phyloP scores from a whole-genome alignment of 1,140 invertebrate species.

The Ladona fulva region DNA sequence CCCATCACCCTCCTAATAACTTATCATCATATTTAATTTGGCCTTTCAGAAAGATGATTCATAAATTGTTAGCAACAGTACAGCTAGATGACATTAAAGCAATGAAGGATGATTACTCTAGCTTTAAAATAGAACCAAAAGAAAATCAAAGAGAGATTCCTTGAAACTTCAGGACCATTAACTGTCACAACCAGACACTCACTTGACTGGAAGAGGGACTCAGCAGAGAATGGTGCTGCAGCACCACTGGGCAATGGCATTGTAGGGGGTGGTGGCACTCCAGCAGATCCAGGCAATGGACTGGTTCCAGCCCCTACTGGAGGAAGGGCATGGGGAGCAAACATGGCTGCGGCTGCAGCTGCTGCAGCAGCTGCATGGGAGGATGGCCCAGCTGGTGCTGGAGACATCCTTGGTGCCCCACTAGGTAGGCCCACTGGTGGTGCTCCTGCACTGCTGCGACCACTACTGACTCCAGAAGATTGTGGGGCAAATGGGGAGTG shows the following conservation, averaged over 20 bases:
- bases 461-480: background rate
- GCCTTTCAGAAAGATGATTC: too few relatives aligned
- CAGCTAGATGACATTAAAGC: too few relatives aligned
- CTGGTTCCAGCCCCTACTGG: conserved; percentile 14
- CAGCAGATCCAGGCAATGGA: background rate
- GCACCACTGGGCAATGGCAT: conserved; percentile 28
- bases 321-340: conserved; percentile 15
- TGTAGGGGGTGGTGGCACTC: background rate
- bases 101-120: too few relatives aligned
- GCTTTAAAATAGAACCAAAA: too few relatives aligned
- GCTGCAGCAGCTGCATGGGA: conserved; percentile 13
- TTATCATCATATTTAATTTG: too few relatives aligned
- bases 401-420: conserved; percentile 25
- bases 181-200: conserved; percentile 34
- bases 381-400: conserved; percentile 13
- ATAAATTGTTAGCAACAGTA: too few relatives aligned
- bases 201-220: conserved; percentile 78
- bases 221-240: conserved; percentile 59
- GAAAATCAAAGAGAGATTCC: too few relatives aligned
- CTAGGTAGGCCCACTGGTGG: conserved; percentile 21
- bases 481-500: background rate
- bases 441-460: background rate
- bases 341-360: background rate
- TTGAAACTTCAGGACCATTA: too few relatives aligned
- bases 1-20: too few relatives aligned